Base-by-base conservation (phyloP, 2,888 invertebrate genomes). In the Cephus nigrinus region DNA sequence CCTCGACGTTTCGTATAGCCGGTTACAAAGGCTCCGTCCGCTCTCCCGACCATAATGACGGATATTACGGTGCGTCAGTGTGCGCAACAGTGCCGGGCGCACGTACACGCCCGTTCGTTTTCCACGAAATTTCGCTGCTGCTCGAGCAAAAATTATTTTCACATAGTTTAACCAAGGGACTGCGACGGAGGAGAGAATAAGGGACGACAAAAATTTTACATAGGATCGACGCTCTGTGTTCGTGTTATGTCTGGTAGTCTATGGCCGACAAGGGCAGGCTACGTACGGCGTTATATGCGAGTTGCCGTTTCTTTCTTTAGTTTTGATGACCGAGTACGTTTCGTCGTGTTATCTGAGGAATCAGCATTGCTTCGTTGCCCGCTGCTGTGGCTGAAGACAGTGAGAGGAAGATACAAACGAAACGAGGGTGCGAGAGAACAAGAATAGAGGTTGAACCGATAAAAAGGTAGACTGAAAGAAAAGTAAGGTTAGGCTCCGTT, bases 291-390 rank as follows among this genome's bases (percentile, higher is more conserved):
- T 36, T 55, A 9, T 23, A 23, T 55, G 15, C 55, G 9, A 55
- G 23, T 9, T 23, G 55, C 55, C 23, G 55, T 55, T 23, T 55
- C 55, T 23, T 55, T 55, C 55, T 23, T 55, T 55, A 23, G 32
- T 71, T 71, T 71, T 11, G 32, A 32, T 71, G 71, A 33, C 71
- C 71, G 71, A 71, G 71, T 71, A 79, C 82, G 81, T 80, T 82
- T 80, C 77, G 82, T 82, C 80, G 82, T 82, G 80, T 82, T 82
- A 82, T 82, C 82, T 79, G 82, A 82, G 80, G 82, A 82, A 82
- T 82, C 82, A 80, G 31, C 31, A 33, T 33, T 71, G 71, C 71
- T 12, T 71, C 32, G 71, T 32, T 71, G 23, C 32, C 3, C 31
- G 31, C 33, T 33, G 32, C 32, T 9, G 71, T 71, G 31, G 31